A percentile compares a stretch with the other conserved stretches of the same genome.
Conservation (phyloP, 1,140 invertebrate genomes). For the Linepithema humile region DNA sequence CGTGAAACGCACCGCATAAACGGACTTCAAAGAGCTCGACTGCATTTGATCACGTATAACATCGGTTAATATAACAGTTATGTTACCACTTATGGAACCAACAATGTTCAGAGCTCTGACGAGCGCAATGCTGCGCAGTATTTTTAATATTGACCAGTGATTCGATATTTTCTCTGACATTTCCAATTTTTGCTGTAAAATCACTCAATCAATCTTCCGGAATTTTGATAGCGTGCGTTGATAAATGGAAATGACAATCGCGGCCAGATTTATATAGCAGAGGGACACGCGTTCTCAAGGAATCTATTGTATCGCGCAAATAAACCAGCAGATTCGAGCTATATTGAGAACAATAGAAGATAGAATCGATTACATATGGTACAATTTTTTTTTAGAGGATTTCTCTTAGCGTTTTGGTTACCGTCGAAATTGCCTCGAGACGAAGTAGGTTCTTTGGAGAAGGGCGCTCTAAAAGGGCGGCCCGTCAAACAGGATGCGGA, state of each 20-base stretch:
- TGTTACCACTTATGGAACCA: constrained; percentile 36
- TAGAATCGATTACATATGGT: too few species aligned
- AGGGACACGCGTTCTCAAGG: constrained; percentile 52
- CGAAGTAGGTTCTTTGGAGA: constrained; percentile 52
- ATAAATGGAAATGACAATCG: constrained; percentile 38
- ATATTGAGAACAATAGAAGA: too few species aligned
- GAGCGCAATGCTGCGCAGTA: background rate
- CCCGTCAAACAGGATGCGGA: constrained; percentile 57
- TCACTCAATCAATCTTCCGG: background rate
- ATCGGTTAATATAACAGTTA: constrained; percentile 57
- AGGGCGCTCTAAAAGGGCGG: constrained; percentile 64
- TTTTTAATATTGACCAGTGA: background rate
- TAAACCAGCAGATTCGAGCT: too few species aligned
- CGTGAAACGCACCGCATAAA: background rate
- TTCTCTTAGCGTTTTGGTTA: too few species aligned
- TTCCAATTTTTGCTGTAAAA: background rate
- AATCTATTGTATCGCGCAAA: constrained; percentile 36
- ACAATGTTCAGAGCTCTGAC: constrained; percentile 36
- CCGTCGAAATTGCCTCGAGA: constrained; percentile 60
- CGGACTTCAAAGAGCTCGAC: background rate
- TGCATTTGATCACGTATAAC: constrained; percentile 15
- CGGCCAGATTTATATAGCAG: constrained; percentile 67
- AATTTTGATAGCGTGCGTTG: constrained; percentile 40
- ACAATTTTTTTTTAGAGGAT: too few species aligned
- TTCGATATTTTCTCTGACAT: background rate